Base-by-base conservation (phyloP, 2,888 invertebrate genomes). In the Tenthredo livida region DNA sequence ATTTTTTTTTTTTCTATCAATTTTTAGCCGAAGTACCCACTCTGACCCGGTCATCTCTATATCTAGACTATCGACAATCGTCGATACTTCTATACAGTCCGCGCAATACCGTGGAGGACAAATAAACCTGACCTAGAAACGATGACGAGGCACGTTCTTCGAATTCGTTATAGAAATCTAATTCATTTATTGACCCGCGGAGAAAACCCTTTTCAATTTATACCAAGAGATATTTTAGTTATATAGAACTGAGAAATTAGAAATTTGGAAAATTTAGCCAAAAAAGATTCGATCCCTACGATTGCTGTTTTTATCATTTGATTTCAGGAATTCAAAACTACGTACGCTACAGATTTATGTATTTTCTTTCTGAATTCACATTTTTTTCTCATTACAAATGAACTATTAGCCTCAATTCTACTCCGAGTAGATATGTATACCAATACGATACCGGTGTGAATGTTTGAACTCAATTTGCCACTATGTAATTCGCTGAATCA, bases 71-170 rank as follows among this genome's bases (percentile, higher is more conserved):
- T 77, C 33, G 54, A n/a, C 47, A 54, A 77, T 54, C 54, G 54
- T 54, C 17, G 33, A 77, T 77, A 7, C 25, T 5, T 33, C 75
- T 25, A 9, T 6, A 17, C 3, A 72, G 33, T 61, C 25, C 10
- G 25, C 25, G 61, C 25, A 12, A 25, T 61, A 61, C 25, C 61
- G 21, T 25, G 10, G 25, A 7, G 2, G 25, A 72, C 37, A 70
- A 61, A 70, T 33, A 75, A 47, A 75, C 40, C 47, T 75, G 75
- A 75, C 75, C 75, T 47, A 75, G 61, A 61, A 12, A 25, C 25
- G 61, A 61, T 12, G 29, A 25, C 9, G 7, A 37, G 37, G 6
- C 17, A 1, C 12, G 17, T 70, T 70, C 70, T 70, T 70, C 2
- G n/a, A 61, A 61, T 61, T 61, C 4, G 61, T 61, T 12, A 61